Conservation (phyloP, 2,888 invertebrate genomes). For the Meliscaeva auricollis region DNA sequence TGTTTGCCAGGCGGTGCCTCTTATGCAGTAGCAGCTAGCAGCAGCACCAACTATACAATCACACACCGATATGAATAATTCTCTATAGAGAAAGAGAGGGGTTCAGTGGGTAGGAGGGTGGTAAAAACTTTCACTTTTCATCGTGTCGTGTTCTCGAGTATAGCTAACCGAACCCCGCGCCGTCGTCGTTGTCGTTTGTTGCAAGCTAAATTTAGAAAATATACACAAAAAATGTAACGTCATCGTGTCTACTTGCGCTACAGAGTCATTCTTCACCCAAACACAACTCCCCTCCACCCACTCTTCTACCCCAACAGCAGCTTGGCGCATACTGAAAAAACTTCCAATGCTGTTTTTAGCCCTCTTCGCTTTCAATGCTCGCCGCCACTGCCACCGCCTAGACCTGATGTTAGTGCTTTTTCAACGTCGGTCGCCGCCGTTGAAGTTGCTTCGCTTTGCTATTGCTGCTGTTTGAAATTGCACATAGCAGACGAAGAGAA, state of each 20-base stretch:
- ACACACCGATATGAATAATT: conserved; percentile 43
- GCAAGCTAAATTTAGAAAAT: conserved; percentile 74
- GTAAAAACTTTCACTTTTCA: conserved; percentile 69
- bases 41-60: conserved; percentile 46
- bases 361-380: conserved; percentile 15
- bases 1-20: conserved; percentile 72
- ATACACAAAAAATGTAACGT: conserved; percentile 70
- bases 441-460: conserved; percentile 7
- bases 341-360: conserved; percentile 39
- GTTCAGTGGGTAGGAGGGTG: background rate
- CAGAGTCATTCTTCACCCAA: conserved; percentile 63
- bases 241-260: conserved; percentile 71
- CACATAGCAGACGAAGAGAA: conserved; percentile 30
- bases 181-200: conserved; percentile 65
- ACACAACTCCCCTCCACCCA: background rate
- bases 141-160: conserved; percentile 12
- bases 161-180: conserved; percentile 23
- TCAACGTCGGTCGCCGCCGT: conserved; percentile 22
- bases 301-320: too few relatives aligned
- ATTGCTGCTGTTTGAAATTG: conserved; percentile 33
- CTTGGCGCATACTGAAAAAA: conserved; percentile 30
- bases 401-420: conserved; percentile 35
- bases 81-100: background rate
- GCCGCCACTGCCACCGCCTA: background rate
- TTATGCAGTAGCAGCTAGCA: too few relatives aligned